Conservation (phyloP, 2,888 invertebrate genomes). For the Eristalis intricaria region DNA sequence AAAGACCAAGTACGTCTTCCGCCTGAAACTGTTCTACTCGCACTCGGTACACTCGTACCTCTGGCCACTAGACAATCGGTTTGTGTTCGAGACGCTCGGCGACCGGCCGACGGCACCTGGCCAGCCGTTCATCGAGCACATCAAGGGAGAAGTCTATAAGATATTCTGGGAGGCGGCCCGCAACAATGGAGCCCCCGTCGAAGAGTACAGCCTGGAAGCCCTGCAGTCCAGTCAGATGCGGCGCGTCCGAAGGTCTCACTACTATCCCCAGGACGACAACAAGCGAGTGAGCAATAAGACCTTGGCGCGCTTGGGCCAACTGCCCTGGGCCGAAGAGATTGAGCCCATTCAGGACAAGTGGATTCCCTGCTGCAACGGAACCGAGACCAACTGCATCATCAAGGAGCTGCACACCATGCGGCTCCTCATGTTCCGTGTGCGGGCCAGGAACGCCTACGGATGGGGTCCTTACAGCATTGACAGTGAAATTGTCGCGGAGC, state of each 20-base stretch:
- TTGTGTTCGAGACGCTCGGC: constrained; percentile 89
- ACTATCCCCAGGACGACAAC: constrained; percentile 29
- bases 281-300: constrained; percentile 59
- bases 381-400: constrained; percentile 91
- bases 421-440: constrained; percentile 88
- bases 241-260: constrained; percentile 73
- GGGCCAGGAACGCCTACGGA: constrained; percentile 90
- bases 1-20: constrained; percentile 89
- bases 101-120: constrained; percentile 92
- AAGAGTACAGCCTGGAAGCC: constrained; percentile 89
- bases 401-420: constrained; percentile 84
- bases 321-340: constrained; percentile 84
- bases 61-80: constrained; percentile 88
- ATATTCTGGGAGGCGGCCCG: constrained; percentile 91
- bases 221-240: constrained; percentile 77
- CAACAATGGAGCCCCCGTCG: constrained; percentile 89
- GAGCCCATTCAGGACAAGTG: constrained; percentile 83
- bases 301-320: constrained; percentile 74
- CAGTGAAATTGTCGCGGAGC: constrained; percentile 83
- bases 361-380: constrained; percentile 88
- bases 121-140: constrained; percentile 87
- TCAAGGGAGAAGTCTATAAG: constrained; percentile 88
- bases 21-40: constrained; percentile 86
- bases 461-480: constrained; percentile 89
- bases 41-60: constrained; percentile 83